Conservation (phyloP, 1,140 invertebrate species). For the Ericerus pela region DNA sequence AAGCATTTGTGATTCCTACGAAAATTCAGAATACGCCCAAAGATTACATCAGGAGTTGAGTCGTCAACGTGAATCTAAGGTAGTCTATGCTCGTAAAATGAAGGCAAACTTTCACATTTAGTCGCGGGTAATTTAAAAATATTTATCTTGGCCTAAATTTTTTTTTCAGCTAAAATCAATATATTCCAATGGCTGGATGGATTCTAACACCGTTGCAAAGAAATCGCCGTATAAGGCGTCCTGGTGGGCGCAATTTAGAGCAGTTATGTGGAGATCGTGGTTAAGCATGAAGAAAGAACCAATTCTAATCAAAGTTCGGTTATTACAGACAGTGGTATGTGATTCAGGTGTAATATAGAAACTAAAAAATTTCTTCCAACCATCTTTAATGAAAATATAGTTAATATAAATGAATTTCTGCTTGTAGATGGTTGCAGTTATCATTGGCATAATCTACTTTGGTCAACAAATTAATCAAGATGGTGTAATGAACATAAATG, state of each 20-base stretch:
- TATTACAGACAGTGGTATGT: constrained; percentile 78
- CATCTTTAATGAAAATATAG: background rate
- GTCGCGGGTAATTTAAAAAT: no score
- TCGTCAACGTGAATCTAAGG: background rate
- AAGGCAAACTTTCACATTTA: no score
- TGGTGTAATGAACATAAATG: constrained; percentile 90
- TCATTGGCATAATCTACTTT: constrained; percentile 81
- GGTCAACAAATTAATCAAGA: constrained; percentile 69
- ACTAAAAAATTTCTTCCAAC: background rate
- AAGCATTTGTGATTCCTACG: constrained; percentile 62
- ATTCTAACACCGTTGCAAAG: constrained; percentile 19
- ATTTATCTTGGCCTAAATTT: no score
- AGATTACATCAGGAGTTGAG: constrained; percentile 15
- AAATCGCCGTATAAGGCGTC: constrained; percentile 60
- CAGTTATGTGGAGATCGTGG: constrained; percentile 81
- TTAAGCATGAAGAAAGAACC: constrained; percentile 76
- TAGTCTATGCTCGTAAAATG: no score
- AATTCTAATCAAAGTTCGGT: constrained; percentile 68
- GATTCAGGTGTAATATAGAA: no score
- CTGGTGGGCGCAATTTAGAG: constrained; percentile 76
- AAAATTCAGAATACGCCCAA: constrained; percentile 35
- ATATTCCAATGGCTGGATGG: constrained; percentile 18
- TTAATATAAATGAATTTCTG: background rate
- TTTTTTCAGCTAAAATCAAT: background rate
- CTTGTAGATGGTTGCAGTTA: constrained; percentile 62